Evolutionary conservation across 2,113 vertebrate genomes (phyloP), one percentile per base, ranked within the genome.

Genomic region (Nothocercus julius): DNA sequence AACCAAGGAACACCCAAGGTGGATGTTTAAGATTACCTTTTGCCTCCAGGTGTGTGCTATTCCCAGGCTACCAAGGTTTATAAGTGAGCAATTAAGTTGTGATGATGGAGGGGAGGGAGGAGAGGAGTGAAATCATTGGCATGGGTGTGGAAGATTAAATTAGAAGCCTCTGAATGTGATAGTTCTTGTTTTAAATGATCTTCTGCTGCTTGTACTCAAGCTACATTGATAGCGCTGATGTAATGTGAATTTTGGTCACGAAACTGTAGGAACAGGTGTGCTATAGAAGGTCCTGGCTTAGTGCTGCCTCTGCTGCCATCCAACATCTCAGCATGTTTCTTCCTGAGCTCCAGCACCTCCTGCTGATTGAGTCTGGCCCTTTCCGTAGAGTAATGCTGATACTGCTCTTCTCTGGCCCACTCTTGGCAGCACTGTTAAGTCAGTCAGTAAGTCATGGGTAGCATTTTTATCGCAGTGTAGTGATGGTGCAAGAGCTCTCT

Each of bases 301-400:
- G 30, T 88, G 80, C 79, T 84, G 83, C 80, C 81, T 87, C 61
- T 69, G 17, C 34, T 82, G 53, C 89, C 81, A 53, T 75, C 88
- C 93, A 95, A 56, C 68, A n/a, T 36, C 92, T 90, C 92, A 89
- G 93, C 89, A 25, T 15, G 95, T 87, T 82, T 90, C 82, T 75
- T 87, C 92, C 93, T 93, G 75, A 80, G 32, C 84, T 91, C 93
- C 91, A 94, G 89, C 91, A 82, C 93, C 91, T 94, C 95, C 91
- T 88, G 95, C 91, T 89, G 87, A n/a, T 94, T 91, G 93, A 89
- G 87, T 95, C 84, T 95, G 93, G 93, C 87, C 80, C 93, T 66
- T 93, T 93, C 90, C 18, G 9, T 54, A 54, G 84, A 47, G 87
- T 72, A 19, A 0, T 61, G 93, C 89, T 90, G 90, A 82, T 58